Base-by-base conservation (phyloP, 1,140 invertebrate genomes). In the Zaprionus africanus region DNA sequence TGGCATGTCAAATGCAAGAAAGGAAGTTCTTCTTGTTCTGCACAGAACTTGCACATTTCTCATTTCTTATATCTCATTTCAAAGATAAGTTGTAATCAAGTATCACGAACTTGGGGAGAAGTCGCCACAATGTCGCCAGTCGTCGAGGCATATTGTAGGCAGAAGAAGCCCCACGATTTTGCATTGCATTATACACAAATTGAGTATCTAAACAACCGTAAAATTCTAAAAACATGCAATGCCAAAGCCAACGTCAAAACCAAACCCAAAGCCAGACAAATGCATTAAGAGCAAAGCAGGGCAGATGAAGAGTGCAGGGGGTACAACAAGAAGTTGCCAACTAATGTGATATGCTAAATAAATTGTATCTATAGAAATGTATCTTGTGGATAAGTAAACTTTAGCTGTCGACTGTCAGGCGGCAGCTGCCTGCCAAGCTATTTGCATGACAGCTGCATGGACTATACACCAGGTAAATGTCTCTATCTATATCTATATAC, bases 21-120 rank as follows among this genome's bases (percentile, higher is more conserved):
- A 34, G 38, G 41, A 46, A 46, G 6, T 46, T 46, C 41, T 46
- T 46, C 41, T 17, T 38, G 12, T 9, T 46, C 41, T 43, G 2
- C 6, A 43, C 19, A 81, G 38, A 66, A 79, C 67, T 76, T 51
- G 57, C 28, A 59, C 68, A 75, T 70, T 71, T 60, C 64, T 57
- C 71, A 58, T 66, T 77, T 72, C 56, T 28, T 60, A 75, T 66
- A 67, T 59, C 63, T 58, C 72, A 62, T 66, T 77, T 73, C 61
- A 63, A 53, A 78, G 81, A 87, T 88, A 88, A 84, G 80, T 87
- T 84, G 81, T 87, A 87, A 87, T 88, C 81, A 88, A 87, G 87
- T 88, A 88, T 84, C 84, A 87, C 84, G 84, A 87, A 81, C 68
- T 60, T 49, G 31, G 54, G 36, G 53, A n/a, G 9, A 41, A 73